A percentile compares a stretch with the other conserved stretches of the same genome.
phyloP scores from a whole-genome alignment of 2,888 invertebrate genomes.

The Drosophila vallismaia region DNA sequence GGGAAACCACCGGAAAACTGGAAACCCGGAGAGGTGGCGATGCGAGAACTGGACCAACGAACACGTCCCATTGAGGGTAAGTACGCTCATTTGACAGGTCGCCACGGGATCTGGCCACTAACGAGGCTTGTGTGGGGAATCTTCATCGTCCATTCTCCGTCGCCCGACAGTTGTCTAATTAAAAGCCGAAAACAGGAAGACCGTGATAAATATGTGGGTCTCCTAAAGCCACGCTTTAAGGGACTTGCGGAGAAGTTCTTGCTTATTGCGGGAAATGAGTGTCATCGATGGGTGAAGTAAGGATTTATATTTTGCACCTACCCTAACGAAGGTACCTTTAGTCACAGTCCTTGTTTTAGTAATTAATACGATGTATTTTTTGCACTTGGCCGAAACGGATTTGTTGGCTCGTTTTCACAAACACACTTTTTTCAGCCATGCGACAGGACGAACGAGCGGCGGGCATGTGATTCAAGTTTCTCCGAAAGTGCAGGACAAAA shows the following conservation, averaged over 20 bases:
- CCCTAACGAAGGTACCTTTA: background rate
- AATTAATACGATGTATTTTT: slow-evolving; percentile 41
- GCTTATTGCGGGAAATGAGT: background rate
- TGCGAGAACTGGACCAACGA: background rate
- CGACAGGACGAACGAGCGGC: slow-evolving; percentile 64
- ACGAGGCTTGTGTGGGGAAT: slow-evolving; percentile 41
- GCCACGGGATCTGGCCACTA: slow-evolving; percentile 42
- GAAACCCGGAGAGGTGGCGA: background rate
- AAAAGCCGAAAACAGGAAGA: slow-evolving; percentile 49
- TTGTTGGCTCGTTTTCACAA: slow-evolving; percentile 11
- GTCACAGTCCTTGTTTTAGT: slow-evolving; percentile 46
- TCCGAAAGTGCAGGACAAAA: slow-evolving; percentile 50
- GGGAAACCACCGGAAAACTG: background rate
- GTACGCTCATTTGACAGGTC: slow-evolving; percentile 39
- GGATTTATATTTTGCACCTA: slow-evolving; percentile 38
- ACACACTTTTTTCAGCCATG: slow-evolving; percentile 39
- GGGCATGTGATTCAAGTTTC: slow-evolving; percentile 65
- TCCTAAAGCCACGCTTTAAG: slow-evolving; percentile 11
- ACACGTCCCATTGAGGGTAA: slow-evolving; percentile 14
- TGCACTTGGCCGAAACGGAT: slow-evolving; percentile 22
- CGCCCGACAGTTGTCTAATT: slow-evolving; percentile 51
- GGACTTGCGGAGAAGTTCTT: background rate
- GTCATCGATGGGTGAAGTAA: slow-evolving; percentile 21
- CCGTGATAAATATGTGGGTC: slow-evolving; percentile 13
- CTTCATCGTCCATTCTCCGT: background rate